phyloP scores from a whole-genome alignment of 53 echinoderm and acorn worm species.

The Arbacia lixula region DNA sequence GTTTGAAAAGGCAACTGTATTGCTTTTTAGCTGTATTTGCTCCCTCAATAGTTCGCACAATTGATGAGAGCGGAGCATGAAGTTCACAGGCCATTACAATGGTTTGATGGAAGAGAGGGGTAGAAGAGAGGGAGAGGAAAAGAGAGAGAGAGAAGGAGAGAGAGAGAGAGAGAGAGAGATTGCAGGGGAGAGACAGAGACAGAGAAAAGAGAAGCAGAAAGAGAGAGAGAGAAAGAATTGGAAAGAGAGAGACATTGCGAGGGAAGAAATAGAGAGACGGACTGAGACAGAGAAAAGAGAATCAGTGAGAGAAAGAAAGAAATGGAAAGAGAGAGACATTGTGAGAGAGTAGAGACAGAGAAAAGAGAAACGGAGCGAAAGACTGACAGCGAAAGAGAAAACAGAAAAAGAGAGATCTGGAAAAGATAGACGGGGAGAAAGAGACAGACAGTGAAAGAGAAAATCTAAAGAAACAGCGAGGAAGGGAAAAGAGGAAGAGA shows the following conservation, averaged over 20 bases:
- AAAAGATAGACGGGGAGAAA: not conserved
- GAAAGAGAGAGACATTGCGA: not conserved
- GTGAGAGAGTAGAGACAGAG: no score
- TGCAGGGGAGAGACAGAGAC: not conserved
- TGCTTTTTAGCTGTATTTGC: conserved; percentile 39
- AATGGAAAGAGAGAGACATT: not conserved
- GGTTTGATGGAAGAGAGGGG: not conserved
- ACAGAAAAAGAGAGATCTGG: no score
- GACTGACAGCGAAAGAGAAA: not conserved
- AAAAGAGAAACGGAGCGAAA: not conserved
- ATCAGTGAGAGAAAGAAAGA: not conserved
- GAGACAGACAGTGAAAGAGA: not conserved
- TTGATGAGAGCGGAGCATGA: conserved; percentile 17
- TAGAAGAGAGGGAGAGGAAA: not conserved
- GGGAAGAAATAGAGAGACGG: not conserved
- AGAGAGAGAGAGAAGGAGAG: not conserved
- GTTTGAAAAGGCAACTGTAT: conserved; percentile 52
- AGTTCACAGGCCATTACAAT: conserved; percentile 38
- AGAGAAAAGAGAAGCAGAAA: not conserved
- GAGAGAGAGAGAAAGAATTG: not conserved
- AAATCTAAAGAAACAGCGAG: not conserved
- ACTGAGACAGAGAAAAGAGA: not conserved
- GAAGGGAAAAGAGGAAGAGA: not conserved
- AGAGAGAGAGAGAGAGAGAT: not conserved
- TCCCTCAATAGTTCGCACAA: conserved; percentile 47